Conservation (phyloP, 2,113 vertebrate species). For the Mesembrinibis cayennensis region DNA sequence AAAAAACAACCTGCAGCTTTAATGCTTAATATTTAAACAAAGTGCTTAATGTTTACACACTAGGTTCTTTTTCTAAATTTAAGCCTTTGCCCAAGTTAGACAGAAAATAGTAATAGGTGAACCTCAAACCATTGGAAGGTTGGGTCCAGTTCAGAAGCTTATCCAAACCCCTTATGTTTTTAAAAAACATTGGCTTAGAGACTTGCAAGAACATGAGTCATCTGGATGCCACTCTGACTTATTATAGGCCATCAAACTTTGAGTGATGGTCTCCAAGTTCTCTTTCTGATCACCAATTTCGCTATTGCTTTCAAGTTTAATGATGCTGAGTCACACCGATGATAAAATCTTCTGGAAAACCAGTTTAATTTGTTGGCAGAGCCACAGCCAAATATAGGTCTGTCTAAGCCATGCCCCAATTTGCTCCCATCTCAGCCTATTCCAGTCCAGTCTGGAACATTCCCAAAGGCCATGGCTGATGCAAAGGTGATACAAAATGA, state of each 20-base stretch:
- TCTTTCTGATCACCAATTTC: conserved; percentile 49
- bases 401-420: background rate
- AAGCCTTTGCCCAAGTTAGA: background rate
- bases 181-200: conserved; percentile 17
- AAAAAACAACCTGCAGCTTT: background rate
- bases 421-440: conserved; percentile 19
- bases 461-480: background rate
- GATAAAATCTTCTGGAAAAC: conserved; percentile 46
- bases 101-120: conserved; percentile 51
- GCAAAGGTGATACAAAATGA: conserved; percentile 43
- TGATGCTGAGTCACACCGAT: conserved; percentile 46
- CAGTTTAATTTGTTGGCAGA: background rate
- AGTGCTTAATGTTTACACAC: conserved; percentile 8
- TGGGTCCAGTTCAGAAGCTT: conserved; percentile 29
- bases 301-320: conserved; percentile 38
- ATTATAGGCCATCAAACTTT: background rate
- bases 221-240: conserved; percentile 19
- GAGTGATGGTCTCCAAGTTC: conserved; percentile 26
- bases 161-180: conserved; percentile 14
- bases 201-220: conserved; percentile 33
- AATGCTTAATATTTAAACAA: conserved; percentile 46
- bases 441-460: conserved; percentile 35
- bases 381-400: conserved; percentile 20
- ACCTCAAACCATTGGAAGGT: conserved; percentile 59
- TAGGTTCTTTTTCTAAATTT: conserved; percentile 1